phyloP scores from a whole-genome alignment of 2,888 invertebrate genomes.

The Pterostichus madidus region DNA sequence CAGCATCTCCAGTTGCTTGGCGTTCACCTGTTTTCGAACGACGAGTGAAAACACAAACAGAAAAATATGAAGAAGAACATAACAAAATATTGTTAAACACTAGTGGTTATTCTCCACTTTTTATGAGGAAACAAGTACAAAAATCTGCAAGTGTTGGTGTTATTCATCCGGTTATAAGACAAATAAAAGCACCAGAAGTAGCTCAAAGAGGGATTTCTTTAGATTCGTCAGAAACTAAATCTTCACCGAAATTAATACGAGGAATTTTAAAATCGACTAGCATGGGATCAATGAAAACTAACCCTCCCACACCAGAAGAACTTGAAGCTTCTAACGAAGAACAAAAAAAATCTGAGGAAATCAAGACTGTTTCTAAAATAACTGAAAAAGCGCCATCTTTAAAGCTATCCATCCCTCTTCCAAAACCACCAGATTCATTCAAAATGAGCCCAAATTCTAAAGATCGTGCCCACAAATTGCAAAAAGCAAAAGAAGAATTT shows the following conservation, averaged over 20 bases:
- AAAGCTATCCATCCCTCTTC: conserved; percentile 70
- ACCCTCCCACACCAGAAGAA: conserved; percentile 14
- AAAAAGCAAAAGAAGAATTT: conserved; percentile 87
- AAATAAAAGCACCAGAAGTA: conserved; percentile 73
- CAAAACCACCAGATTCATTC: conserved; percentile 64
- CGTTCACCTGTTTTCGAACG: conserved; percentile 83
- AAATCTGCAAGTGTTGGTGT: conserved; percentile 82
- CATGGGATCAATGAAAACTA: conserved; percentile 73
- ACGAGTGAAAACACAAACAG: conserved; percentile 79
- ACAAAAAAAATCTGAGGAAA: not conserved
- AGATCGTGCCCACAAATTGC: conserved; percentile 81
- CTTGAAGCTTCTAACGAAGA: conserved; percentile 30
- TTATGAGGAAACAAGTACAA: conserved; percentile 80
- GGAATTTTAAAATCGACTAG: conserved; percentile 75
- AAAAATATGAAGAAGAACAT: conserved; percentile 77
- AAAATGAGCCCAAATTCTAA: conserved; percentile 71
- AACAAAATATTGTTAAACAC: conserved; percentile 72
- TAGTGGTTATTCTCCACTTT: conserved; percentile 71
- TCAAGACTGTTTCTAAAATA: conserved; percentile 54
- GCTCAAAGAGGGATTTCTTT: conserved; percentile 53
- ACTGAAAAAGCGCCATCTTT: conserved; percentile 73
- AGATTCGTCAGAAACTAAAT: conserved; percentile 50
- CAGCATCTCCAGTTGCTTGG: conserved; percentile 83
- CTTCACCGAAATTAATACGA: conserved; percentile 69
- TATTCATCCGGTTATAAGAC: conserved; percentile 71